Conservation (phyloP, 2,113 vertebrate species). For the Reinhardtius hippoglossoides region DNA sequence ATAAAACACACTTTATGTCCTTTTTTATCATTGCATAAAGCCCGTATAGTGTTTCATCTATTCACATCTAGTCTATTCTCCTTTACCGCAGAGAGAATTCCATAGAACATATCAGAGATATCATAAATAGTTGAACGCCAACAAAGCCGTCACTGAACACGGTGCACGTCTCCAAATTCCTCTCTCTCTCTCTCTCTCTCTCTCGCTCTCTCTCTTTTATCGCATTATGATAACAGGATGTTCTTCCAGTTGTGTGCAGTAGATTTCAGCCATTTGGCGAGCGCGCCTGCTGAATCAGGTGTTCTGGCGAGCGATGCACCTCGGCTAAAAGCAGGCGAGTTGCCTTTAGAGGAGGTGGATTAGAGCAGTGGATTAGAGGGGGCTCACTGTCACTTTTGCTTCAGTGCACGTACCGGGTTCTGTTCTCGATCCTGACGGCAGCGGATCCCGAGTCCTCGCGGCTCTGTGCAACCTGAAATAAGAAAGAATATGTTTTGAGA, state of each 20-base stretch:
- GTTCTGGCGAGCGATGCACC: constrained; percentile 23
- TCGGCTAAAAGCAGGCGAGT: constrained; percentile 32
- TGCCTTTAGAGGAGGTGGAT: constrained; percentile 55
- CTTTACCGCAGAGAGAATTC: neutral
- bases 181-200: constrained; percentile 7
- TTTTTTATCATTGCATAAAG: neutral
- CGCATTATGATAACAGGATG: constrained; percentile 48
- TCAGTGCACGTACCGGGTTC: constrained; percentile 35
- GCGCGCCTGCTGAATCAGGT: constrained; percentile 57
- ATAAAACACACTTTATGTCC: too few species aligned
- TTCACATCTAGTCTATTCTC: neutral
- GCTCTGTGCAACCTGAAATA: constrained; percentile 10
- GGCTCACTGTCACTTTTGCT: constrained; percentile 50
- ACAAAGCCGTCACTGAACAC: constrained; percentile 6
- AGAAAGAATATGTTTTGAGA: constrained; percentile 9
- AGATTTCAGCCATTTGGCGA: constrained; percentile 46
- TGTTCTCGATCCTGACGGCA: constrained; percentile 34
- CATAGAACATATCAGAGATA: neutral
- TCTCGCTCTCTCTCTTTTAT: constrained; percentile 21
- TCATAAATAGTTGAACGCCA: neutral
- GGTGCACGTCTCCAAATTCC: constrained; percentile 1
- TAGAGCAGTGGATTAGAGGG: constrained; percentile 56
- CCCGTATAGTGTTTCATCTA: neutral
- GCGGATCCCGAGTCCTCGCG: neutral
- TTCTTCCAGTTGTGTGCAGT: constrained; percentile 26